These are phyloP conservation scores for Perizoma flavofasciatum DNA, from an alignment of 2,888 invertebrate species.

Conservation along the genomic window DNA sequence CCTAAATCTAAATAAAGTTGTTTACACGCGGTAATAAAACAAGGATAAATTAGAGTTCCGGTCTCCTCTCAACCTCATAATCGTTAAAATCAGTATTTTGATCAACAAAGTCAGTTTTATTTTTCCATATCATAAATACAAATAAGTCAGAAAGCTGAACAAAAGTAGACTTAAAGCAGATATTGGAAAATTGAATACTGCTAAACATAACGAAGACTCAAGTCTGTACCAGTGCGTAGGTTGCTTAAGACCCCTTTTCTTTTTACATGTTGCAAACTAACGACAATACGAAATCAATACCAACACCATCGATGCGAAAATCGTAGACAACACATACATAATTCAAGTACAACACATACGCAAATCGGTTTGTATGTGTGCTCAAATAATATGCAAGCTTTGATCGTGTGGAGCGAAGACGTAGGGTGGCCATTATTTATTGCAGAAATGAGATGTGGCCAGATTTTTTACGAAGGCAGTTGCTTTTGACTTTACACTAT, in stretches of 20 bases:
- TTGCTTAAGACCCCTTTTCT: constrained; percentile 77
- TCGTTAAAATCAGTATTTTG: too few species aligned
- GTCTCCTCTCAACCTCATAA: too few species aligned
- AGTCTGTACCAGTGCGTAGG: constrained; percentile 50
- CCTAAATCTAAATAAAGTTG: too few species aligned
- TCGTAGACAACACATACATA: constrained; percentile 75
- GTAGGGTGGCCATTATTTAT: constrained; percentile 61
- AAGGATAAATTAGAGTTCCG: too few species aligned
- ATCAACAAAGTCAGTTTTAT: too few species aligned
- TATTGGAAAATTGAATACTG: too few species aligned
- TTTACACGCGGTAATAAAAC: too few species aligned
- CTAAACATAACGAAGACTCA: too few species aligned
- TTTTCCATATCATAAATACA: too few species aligned
- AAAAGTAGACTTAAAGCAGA: too few species aligned
- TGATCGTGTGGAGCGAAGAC: constrained; percentile 72
- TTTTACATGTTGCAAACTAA: constrained; percentile 81
- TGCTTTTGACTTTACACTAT: too few species aligned
- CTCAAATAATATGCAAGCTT: constrained; percentile 79
- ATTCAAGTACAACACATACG: constrained; percentile 37
- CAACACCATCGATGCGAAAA: constrained; percentile 83
- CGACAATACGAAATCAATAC: constrained; percentile 84
- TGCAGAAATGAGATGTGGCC: constrained; percentile 11
- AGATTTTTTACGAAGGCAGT: constrained; percentile 2
- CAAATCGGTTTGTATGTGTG: constrained; percentile 47
- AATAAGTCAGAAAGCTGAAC: too few species aligned